These are phyloP conservation scores for human DNA, from an alignment of 2,113 vertebrate genomes.

Conservation along the genomic window GRCh38 chr7:39309001-39309500, in stretches of 20 bases:
- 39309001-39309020: not conserved
- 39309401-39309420: not conserved
- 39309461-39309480: not conserved
- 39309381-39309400: not conserved
- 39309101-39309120: not conserved
- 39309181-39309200: not conserved
- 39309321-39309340: not conserved
- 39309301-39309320: not conserved
- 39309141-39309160: not conserved
- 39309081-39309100: not conserved
- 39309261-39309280: not conserved
- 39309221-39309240: not conserved
- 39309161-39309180: not conserved
- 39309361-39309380: not conserved
- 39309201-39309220: not conserved
- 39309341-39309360: not conserved
- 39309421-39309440: not conserved
- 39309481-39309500: not conserved
- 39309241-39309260: not conserved
- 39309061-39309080: no score
- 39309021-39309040: not conserved
- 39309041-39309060: not conserved
- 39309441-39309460: not conserved
- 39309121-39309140: not conserved
- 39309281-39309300: fast-evolving